Conservation (phyloP, 2,113 vertebrate species). For the Podilymbus podiceps region DNA sequence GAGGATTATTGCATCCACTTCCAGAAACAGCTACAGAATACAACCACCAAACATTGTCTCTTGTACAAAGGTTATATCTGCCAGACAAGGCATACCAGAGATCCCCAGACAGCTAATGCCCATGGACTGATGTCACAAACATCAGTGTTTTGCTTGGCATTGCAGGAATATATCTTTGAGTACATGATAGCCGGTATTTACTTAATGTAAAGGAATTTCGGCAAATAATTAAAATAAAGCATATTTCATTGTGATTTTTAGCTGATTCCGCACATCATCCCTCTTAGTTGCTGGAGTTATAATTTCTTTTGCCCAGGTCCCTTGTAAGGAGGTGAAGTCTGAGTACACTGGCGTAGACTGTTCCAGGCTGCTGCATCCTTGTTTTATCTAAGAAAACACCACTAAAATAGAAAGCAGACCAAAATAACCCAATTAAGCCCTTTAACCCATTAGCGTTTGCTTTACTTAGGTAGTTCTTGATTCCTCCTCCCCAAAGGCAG, state of each 20-base stretch:
- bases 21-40: conserved; percentile 45
- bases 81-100: not conserved
- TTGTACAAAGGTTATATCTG: not conserved
- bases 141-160: not conserved
- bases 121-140: not conserved
- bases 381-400: not conserved
- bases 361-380: not conserved
- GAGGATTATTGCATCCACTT: conserved; percentile 4
- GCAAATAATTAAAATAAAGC: not conserved
- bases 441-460: not conserved
- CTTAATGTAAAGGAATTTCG: not conserved
- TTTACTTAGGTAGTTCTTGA: not conserved
- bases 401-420: not conserved
- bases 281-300: not conserved
- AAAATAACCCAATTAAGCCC: not conserved
- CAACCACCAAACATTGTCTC: not conserved
- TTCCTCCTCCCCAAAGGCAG: not conserved
- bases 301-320: not conserved
- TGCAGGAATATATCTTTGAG: not conserved
- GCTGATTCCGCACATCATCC: not conserved
- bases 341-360: not conserved
- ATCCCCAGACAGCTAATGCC: not conserved
- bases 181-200: not conserved
- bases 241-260: not conserved
- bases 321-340: not conserved